A percentile compares a stretch with the other conserved stretches of the same genome.
These are phyloP conservation scores for Drosophila sordidula DNA, from an alignment of 2,888 invertebrate genomes.

Conservation along the genomic window DNA sequence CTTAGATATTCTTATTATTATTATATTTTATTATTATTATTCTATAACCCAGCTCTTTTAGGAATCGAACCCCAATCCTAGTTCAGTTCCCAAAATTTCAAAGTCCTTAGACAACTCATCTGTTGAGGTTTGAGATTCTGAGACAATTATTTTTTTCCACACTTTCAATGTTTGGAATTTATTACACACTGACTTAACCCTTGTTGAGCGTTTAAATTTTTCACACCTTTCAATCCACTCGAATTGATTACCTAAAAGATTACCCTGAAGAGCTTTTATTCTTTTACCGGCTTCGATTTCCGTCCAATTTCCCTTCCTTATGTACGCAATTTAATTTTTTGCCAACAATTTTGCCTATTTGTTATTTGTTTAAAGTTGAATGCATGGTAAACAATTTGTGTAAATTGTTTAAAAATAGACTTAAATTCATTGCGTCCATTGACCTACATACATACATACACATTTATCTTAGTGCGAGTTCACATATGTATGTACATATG, in stretches of 20 bases:
- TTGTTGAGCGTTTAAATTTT: conserved; percentile 3
- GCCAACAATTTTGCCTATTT: not conserved
- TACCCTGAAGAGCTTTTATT: conserved; percentile 1
- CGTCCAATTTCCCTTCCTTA: conserved; percentile 1
- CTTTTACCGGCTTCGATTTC: conserved; percentile 1
- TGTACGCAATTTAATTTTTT: not conserved
- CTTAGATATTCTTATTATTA: too few relatives aligned
- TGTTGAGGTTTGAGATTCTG: too few relatives aligned
- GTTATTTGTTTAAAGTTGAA: conserved; percentile 25
- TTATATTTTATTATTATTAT: too few relatives aligned
- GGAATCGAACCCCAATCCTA: too few relatives aligned
- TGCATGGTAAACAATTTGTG: conserved; percentile 29
- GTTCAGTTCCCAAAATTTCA: too few relatives aligned
- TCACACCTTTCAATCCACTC: not conserved
- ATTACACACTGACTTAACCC: not conserved
- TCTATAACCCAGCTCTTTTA: too few relatives aligned
- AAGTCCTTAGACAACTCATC: too few relatives aligned
- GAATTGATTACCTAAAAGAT: not conserved
- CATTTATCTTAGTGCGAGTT: conserved; percentile 1
- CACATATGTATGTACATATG: not conserved
- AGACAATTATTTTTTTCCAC: too few relatives aligned
- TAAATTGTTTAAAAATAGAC: conserved; percentile 39
- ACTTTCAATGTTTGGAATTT: too few relatives aligned
- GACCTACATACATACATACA: conserved; percentile 44
- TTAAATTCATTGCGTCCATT: conserved; percentile 39